Base-by-base conservation (phyloP, 2,888 invertebrate species). In the Listrodromus nycthemerus region DNA sequence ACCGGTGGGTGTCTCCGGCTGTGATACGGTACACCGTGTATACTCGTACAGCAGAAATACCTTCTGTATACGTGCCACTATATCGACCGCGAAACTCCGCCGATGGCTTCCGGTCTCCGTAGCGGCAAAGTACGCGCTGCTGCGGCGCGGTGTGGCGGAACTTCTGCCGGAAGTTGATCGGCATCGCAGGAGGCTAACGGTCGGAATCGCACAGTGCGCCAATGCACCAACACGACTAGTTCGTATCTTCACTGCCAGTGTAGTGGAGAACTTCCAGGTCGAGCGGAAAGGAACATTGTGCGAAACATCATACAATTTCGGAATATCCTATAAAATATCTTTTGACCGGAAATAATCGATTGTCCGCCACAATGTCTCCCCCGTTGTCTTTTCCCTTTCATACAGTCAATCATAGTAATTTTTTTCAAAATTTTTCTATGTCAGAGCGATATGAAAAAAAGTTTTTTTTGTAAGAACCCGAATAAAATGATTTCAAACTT, bases 51-150 rank as follows among this genome's bases (percentile, higher is more conserved):
- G 16, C 65, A 55, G 19, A 30, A 52, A 27, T 24, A 52, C n/a
- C 21, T 24, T 33, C 55, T 61, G n/a, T 81, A 65, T 63, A 37
- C 67, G 58, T 21, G 69, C 45, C 41, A 48, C 48, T 67, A 58
- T 67, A 65, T 82, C 84, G 82, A 84, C 81, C 81, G 82, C 77
- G 41, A 67, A 48, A 30, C 65, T 78, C 66, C 78, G n/a, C n/a
- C 58, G 58, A 81, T 81, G 77, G 73, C 82, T 81, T 81, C 81
- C 81, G 77, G 84, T 84, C 45, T 75, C 48, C 55, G 70, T 81
- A 63, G 61, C 61, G 71, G 66, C 71, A 63, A 76, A 80, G 67
- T 55, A 63, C 21, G 10, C 80, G 55, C 58, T 65, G 55, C 61
- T 41, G 78, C 55, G 24, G 58, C 21, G 37, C 45, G 37, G 67